Base-by-base conservation (phyloP, 2,888 invertebrate genomes). In the Perdita meconis region DNA sequence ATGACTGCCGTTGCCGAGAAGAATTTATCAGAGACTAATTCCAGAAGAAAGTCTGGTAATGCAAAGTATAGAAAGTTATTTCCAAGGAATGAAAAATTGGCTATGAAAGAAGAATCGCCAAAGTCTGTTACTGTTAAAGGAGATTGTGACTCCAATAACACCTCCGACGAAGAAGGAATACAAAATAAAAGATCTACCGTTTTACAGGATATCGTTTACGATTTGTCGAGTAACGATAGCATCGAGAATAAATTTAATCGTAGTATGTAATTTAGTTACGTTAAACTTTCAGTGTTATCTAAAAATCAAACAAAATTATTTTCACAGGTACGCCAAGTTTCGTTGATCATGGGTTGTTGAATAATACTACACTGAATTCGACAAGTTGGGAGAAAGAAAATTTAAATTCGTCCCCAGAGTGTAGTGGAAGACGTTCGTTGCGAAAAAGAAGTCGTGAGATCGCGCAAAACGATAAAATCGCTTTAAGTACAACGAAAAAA, bases 221-320 rank as follows among this genome's bases (percentile, higher is more conserved):
- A 88, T 57, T 56, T 60, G 4, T 78, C 80, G 4, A 83, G 82
- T n/a, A 85, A 81, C 55, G 86, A 87, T 24, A 84, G 81, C 38
- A 26, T 12, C 40, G 60, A 73, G 1, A 59, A 12, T 66, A 76
- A 73, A 38, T 55, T 47, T 26, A 57, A 68, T 71, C 51, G 51
- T 16, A 80, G 85, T 84, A 85, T 30, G 69, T 76, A 83, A 67
- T 55, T n/a, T 6, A 0, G 10, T 34, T 61, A 47, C 55, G 56
- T 24, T 10, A 24, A 56, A 55, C n/a, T 42, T 12, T 5, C 22
- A 26, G 26, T 24, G 42, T 16, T 69, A 24, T 22, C 24, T 40
- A 12, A 51, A 40, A 40, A 22, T n/a, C 19, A 10, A 47, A 19
- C 8, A 24, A 5, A 56, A 51, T 56, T 0, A 30, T 53, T 51